Percentiles rank a stretch among this genome's conserved stretches.
These are phyloP conservation scores for Apaloderma vittatum DNA, from an alignment of 2,113 vertebrate genomes.

Conservation along the genomic window DNA sequence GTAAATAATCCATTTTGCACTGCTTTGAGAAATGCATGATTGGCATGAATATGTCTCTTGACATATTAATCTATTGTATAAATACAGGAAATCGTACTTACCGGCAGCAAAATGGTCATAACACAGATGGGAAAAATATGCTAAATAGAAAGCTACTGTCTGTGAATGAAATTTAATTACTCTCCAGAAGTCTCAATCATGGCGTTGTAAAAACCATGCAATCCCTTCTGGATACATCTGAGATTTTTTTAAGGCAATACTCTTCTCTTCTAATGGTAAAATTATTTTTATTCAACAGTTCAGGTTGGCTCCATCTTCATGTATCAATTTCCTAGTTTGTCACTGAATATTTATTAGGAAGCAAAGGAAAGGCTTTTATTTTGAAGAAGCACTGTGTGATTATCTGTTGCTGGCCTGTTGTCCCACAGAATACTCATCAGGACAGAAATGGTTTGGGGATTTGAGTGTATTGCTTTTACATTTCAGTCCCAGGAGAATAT, in stretches of 20 bases:
- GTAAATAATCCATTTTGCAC: slow-evolving; percentile 18
- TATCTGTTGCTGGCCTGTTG: background rate
- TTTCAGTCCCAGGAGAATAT: background rate
- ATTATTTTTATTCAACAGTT: background rate
- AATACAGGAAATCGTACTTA: background rate
- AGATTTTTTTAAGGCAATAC: background rate
- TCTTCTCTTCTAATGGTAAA: background rate
- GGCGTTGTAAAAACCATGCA: background rate
- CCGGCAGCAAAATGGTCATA: background rate
- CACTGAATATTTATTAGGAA: background rate
- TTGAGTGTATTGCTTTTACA: background rate
- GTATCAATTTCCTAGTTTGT: background rate
- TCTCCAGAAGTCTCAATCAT: background rate
- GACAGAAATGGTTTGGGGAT: background rate
- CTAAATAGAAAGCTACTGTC: background rate
- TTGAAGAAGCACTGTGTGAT: background rate
- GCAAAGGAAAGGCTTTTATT: background rate
- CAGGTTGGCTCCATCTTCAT: background rate
- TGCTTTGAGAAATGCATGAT: slow-evolving; percentile 4
- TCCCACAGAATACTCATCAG: background rate
- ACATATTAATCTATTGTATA: background rate
- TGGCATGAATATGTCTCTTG: background rate
- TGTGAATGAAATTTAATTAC: background rate
- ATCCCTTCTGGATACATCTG: background rate
- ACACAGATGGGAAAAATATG: background rate